These are phyloP conservation scores for Leptinotarsa haldemani DNA, from an alignment of 2,888 invertebrate genomes.

Conservation along the genomic window DNA sequence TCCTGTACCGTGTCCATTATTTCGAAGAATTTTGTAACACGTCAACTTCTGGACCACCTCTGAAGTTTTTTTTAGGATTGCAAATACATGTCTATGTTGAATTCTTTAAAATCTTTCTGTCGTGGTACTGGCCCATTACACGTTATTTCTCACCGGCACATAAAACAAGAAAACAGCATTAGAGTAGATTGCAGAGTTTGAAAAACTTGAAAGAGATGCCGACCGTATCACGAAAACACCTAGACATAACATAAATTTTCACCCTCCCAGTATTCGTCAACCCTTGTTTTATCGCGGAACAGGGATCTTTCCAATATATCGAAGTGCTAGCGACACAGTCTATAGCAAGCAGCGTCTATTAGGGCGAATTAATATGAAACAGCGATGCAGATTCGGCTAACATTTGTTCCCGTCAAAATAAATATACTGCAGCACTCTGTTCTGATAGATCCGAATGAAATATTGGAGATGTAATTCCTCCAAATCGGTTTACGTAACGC, in stretches of 20 bases:
- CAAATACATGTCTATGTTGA: too few relatives aligned
- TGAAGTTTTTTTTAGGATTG: too few relatives aligned
- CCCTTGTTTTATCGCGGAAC: conserved; percentile 22
- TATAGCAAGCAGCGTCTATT: conserved; percentile 37
- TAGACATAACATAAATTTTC: conserved; percentile 15
- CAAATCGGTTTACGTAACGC: conserved; percentile 61
- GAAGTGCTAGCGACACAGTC: conserved; percentile 25
- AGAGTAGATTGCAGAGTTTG: conserved; percentile 1
- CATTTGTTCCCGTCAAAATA: conserved; percentile 37
- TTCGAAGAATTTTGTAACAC: too few relatives aligned
- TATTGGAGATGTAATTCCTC: conserved; percentile 54
- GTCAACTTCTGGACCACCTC: too few relatives aligned
- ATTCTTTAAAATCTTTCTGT: not conserved
- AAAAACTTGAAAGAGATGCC: conserved; percentile 10
- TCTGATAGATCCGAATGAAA: conserved; percentile 29
- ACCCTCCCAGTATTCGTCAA: conserved; percentile 5
- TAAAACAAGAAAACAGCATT: conserved; percentile 6
- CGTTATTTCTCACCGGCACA: not conserved
- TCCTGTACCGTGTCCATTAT: too few relatives aligned
- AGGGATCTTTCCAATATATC: conserved; percentile 37
- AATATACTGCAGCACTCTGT: conserved; percentile 28
- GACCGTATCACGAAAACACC: conserved; percentile 15
- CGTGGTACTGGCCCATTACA: not conserved
- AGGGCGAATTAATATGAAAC: conserved; percentile 34
- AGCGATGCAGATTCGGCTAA: conserved; percentile 35